These are phyloP conservation scores for Rhizoglyphus robini DNA, from an alignment of 1,140 invertebrate species.

Conservation along the genomic window DNA sequence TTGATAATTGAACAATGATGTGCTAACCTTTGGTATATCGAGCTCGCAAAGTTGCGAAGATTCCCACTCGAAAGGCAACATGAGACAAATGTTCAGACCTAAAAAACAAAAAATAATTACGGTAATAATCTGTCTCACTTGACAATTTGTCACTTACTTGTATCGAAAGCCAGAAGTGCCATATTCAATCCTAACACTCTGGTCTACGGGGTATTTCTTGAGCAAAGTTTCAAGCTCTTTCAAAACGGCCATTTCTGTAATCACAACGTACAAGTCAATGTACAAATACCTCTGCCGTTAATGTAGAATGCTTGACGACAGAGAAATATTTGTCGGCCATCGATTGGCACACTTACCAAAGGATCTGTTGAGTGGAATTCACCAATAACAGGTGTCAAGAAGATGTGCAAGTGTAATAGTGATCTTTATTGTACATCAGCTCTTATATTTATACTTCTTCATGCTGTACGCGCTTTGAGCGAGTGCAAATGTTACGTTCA, in stretches of 20 bases:
- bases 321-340: not conserved
- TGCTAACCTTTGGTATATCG: slow-evolving; percentile 53
- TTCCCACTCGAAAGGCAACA: slow-evolving; percentile 80
- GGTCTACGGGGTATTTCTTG: slow-evolving; percentile 3
- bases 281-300: not conserved
- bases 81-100: slow-evolving; percentile 68
- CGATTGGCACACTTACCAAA: no score
- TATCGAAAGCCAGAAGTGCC: slow-evolving; percentile 56
- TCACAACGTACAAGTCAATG: not conserved
- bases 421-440: no score
- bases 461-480: no score
- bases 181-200: slow-evolving; percentile 40
- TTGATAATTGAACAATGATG: no score
- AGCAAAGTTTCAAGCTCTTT: not conserved
- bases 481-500: no score
- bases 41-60: slow-evolving; percentile 74
- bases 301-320: not conserved
- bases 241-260: not conserved
- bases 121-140: no score
- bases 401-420: no score
- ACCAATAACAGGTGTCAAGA: no score
- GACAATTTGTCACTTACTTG: slow-evolving; percentile 45
- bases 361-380: no score
- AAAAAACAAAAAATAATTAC: slow-evolving; percentile 30
- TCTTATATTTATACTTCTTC: no score